Conservation (phyloP, 2,797 vertebrate species). For the Simalia tracyae region DNA sequence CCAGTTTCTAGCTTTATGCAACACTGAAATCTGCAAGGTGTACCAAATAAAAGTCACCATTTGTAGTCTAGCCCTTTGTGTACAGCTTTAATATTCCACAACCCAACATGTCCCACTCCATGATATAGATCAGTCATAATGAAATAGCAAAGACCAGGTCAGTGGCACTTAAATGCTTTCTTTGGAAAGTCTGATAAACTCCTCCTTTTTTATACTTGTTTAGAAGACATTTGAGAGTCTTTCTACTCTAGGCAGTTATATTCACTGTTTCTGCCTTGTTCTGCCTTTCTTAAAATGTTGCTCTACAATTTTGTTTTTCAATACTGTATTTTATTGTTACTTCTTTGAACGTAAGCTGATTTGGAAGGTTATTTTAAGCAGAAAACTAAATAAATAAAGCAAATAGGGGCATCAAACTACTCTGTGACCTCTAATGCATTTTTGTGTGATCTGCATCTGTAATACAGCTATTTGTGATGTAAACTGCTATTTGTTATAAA, state of each 20-base stretch:
- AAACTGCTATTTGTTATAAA: not conserved
- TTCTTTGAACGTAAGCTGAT: not conserved
- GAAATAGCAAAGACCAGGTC: too few species aligned
- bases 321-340: not conserved
- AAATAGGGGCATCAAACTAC: not conserved
- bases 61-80: not conserved
- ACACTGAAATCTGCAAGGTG: not conserved
- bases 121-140: not conserved
- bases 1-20: too few species aligned
- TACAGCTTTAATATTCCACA: not conserved
- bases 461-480: not conserved
- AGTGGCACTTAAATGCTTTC: not conserved
- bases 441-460: not conserved
- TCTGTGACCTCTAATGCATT: not conserved
- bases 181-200: not conserved
- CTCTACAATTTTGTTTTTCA: not conserved
- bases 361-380: not conserved
- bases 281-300: not conserved
- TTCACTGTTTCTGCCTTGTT: not conserved
- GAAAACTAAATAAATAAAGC: not conserved
- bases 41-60: not conserved
- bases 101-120: not conserved
- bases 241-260: not conserved
- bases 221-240: not conserved
- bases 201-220: not conserved